Evolutionary conservation across 2,113 vertebrate species (phyloP).

Genomic region (Synodontis membranacea): DNA sequence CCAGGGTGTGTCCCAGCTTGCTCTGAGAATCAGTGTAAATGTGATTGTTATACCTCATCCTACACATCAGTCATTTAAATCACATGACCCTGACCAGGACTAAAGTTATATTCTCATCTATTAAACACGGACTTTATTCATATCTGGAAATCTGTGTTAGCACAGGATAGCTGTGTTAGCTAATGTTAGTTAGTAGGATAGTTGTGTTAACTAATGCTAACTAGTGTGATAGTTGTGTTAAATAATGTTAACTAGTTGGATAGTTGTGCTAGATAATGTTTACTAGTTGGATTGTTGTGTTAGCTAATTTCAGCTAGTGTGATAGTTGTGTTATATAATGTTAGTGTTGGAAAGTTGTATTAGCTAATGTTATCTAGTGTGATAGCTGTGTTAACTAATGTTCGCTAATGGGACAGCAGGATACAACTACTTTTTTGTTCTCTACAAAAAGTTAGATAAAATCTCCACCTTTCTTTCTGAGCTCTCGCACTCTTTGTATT

Average conservation of each 20-base stretch:
- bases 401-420: background rate
- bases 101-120: too few relatives aligned
- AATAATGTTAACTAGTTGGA: too few relatives aligned
- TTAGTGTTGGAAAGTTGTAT: background rate
- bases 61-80: too few relatives aligned
- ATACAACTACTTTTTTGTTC: too few relatives aligned
- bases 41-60: too few relatives aligned
- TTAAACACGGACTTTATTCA: too few relatives aligned
- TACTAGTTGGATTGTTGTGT: background rate
- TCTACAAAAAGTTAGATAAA: background rate
- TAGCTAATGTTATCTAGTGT: background rate
- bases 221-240: too few relatives aligned
- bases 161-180: background rate
- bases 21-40: too few relatives aligned
- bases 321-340: background rate
- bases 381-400: background rate
- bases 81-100: too few relatives aligned
- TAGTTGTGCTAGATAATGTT: too few relatives aligned
- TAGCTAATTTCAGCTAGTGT: background rate
- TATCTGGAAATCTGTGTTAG: too few relatives aligned
- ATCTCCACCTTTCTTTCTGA: background rate
- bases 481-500: background rate
- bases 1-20: too few relatives aligned
- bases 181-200: background rate
- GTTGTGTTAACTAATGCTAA: background rate